Evolutionary conservation across 2,888 invertebrate species (phyloP), one percentile per base, ranked within the genome.

Genomic region (Drosophila kambysellisi): DNA sequence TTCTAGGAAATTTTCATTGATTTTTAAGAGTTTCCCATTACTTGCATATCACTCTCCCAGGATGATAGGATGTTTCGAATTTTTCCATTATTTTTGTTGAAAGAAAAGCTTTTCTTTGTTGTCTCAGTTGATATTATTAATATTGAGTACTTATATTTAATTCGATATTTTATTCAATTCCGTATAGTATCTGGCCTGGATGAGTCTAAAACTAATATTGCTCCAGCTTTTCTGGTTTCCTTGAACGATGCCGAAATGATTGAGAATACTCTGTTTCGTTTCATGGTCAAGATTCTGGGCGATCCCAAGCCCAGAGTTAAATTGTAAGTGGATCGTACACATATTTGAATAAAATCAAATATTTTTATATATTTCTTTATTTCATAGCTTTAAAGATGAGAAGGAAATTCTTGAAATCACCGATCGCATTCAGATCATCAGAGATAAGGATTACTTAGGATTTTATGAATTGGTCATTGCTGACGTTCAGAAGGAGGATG

Each of bases 381-480:
- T 4, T 30, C 32, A 35, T 37, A 98, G 98, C 94, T 97, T 95
- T 92, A 98, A 98, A 92, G 96, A 98, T 91, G 96, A 95, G 56
- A 94, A 94, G 57, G 95, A 96, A 90, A 96, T 99, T 76, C 94
- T 94, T 32, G 95, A 95, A 54, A 95, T 94, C 6, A 95, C 96
- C 43, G 95, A 95, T 60, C 95, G 95, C 66, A 94, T 96, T 66
- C 96, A 95, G 82, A 95, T 96, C 66, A 94, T 96, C 56, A 95
- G 95, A 32, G 96, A 97, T 9, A 96, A 96, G 79, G 95, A 96
- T 1, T 96, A 97, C 61, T 95, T 95, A 71, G 98, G 98, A 58
- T 97, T 96, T 92, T 98, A 98, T 93, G 98, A 98, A 92, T 93
- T 99, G 62, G 95, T 97, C 29, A 97, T 99, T 79, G 95, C 96